Evolutionary conservation across 1,140 invertebrate genomes (phyloP).

Genomic region (Drosophila littoralis): DNA sequence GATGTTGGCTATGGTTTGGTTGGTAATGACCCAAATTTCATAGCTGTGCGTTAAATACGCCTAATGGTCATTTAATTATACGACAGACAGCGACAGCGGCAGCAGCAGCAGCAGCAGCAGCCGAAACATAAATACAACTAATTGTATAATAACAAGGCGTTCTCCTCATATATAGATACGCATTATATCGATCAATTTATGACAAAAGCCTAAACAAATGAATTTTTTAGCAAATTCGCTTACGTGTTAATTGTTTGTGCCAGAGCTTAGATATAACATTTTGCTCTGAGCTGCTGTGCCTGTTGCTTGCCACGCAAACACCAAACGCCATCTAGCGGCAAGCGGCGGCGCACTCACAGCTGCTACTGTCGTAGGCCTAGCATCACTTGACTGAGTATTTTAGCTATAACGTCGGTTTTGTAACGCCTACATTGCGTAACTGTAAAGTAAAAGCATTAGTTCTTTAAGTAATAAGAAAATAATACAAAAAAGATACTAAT

Average conservation of each 20-base stretch:
- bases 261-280: neutral
- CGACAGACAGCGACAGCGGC: conserved; percentile 69
- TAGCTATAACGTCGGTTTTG: neutral
- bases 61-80: conserved; percentile 81
- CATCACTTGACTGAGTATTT: neutral
- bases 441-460: neutral
- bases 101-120: conserved; percentile 8
- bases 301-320: neutral
- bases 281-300: neutral
- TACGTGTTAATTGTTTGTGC: conserved; percentile 32
- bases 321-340: conserved; percentile 26
- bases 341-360: neutral
- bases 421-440: neutral
- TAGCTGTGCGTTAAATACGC: conserved; percentile 68
- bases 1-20: conserved; percentile 40
- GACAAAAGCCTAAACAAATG: conserved; percentile 34
- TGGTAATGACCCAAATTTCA: conserved; percentile 81
- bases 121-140: conserved; percentile 74
- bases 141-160: conserved; percentile 76
- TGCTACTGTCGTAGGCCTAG: conserved; percentile 13
- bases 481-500: too few relatives aligned
- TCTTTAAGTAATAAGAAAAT: too few relatives aligned
- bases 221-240: conserved; percentile 38
- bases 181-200: conserved; percentile 25
- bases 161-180: conserved; percentile 17